A percentile compares a stretch with the other conserved stretches of the same genome.
phyloP scores from a whole-genome alignment of 2,797 vertebrate species.

The Echiichthys vipera region DNA sequence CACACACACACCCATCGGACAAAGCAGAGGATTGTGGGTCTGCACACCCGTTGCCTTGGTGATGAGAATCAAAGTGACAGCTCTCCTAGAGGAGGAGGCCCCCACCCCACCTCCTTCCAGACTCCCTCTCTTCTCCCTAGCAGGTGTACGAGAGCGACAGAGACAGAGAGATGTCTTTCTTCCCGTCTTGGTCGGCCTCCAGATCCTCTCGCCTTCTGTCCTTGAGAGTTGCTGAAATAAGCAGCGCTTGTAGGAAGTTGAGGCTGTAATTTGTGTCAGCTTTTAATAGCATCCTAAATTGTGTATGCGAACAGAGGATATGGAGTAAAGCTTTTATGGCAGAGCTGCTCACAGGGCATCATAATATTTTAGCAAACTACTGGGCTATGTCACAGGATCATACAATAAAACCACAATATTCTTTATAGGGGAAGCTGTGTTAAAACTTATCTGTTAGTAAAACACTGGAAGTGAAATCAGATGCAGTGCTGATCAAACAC shows the following conservation, averaged over 20 bases:
- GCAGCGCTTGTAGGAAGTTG: constrained; percentile 40
- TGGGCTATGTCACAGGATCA: not conserved
- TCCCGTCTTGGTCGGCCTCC: constrained; percentile 62
- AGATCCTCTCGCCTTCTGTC: constrained; percentile 66
- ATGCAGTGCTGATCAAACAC: constrained; percentile 18
- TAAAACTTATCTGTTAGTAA: constrained; percentile 11
- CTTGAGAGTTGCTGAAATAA: constrained; percentile 61
- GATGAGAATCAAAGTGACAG: constrained; percentile 86
- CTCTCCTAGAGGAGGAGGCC: constrained; percentile 70
- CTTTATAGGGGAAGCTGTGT: no score
- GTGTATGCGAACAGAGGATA: constrained; percentile 2
- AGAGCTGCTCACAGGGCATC: not conserved
- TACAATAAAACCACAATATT: not conserved
- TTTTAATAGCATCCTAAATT: constrained; percentile 57
- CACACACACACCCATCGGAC: constrained; percentile 67
- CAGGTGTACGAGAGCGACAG: constrained; percentile 79
- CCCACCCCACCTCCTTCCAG: constrained; percentile 24
- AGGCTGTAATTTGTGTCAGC: constrained; percentile 47
- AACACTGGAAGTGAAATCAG: constrained; percentile 4
- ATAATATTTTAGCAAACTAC: not conserved
- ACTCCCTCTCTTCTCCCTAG: constrained; percentile 59
- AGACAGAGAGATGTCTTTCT: constrained; percentile 78
- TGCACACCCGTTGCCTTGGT: constrained; percentile 81
- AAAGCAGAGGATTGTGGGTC: constrained; percentile 85
- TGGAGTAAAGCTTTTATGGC: not conserved